These are phyloP conservation scores for Villa cingulata DNA, from an alignment of 2,888 invertebrate species.

Conservation along the genomic window DNA sequence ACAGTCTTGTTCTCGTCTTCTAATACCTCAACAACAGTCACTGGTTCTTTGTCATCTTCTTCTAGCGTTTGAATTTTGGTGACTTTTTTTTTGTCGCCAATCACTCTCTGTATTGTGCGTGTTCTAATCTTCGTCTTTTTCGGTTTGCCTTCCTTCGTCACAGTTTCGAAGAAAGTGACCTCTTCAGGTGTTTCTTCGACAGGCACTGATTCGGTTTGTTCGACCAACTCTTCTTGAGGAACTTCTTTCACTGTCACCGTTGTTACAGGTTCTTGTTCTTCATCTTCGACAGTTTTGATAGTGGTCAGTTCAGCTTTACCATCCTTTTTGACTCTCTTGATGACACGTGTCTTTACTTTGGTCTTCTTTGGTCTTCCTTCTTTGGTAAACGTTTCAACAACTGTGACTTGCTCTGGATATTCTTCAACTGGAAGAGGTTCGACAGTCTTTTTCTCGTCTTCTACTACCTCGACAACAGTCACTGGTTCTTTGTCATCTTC, in stretches of 20 bases:
- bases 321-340: conserved; percentile 27
- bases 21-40: conserved; percentile 22
- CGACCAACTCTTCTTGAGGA: conserved; percentile 16
- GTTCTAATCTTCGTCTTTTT: conserved; percentile 24
- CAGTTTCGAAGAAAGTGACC: conserved; percentile 18
- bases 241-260: conserved; percentile 25
- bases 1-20: conserved; percentile 21
- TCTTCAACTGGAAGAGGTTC: conserved; percentile 7
- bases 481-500: conserved; percentile 30
- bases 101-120: conserved; percentile 23
- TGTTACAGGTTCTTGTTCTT: conserved; percentile 25
- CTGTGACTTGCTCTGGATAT: conserved; percentile 26
- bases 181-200: conserved; percentile 8
- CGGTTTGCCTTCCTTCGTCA: conserved; percentile 19
- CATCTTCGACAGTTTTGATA: conserved; percentile 24
- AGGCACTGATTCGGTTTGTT: background rate
- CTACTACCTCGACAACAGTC: conserved; percentile 22
- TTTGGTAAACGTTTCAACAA: conserved; percentile 32
- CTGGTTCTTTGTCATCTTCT: conserved; percentile 25
- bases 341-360: conserved; percentile 25
- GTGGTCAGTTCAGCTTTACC: conserved; percentile 26
- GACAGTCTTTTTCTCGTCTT: conserved; percentile 19
- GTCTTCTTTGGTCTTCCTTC: conserved; percentile 26
- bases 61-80: conserved; percentile 23
- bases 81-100: conserved; percentile 19